A percentile compares a stretch with the other conserved stretches of the same genome.
Conservation (phyloP, 2,797 vertebrate species). For the Onychomys torridus region DNA sequence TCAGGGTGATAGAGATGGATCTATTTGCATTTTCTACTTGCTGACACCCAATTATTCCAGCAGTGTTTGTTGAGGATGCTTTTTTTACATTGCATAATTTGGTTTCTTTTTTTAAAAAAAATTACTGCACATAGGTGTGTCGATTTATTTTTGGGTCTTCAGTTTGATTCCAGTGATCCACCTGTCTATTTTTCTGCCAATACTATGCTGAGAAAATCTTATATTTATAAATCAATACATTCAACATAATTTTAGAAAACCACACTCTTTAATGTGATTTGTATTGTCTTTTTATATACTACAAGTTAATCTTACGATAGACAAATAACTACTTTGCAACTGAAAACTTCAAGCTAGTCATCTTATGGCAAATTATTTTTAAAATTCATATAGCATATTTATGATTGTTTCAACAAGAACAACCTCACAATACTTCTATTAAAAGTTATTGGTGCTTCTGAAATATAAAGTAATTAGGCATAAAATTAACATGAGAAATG, state of each 20-base stretch:
- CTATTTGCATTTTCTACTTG: no score
- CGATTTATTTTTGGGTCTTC: no score
- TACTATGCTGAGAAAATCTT: background rate
- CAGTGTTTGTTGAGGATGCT: no score
- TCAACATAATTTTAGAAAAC: background rate
- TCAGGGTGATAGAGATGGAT: no score
- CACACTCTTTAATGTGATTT: background rate
- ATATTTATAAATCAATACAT: background rate
- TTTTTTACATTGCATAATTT: no score
- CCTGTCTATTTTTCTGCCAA: no score
- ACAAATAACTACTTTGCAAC: slow-evolving; percentile 67
- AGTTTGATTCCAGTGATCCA: no score
- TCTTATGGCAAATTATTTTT: slow-evolving; percentile 72
- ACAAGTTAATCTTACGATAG: slow-evolving; percentile 63
- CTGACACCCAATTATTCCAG: no score
- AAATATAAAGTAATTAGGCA: slow-evolving; percentile 62
- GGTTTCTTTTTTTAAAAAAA: no score
- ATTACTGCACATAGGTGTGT: no score
- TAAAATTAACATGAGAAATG: slow-evolving; percentile 67
- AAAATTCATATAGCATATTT: slow-evolving; percentile 66
- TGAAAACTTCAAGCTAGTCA: slow-evolving; percentile 72
- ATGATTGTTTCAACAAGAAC: slow-evolving; percentile 66
- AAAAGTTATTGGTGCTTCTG: slow-evolving; percentile 75
- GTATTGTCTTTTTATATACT: slow-evolving; percentile 69
- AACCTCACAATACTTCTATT: slow-evolving; percentile 69